These are phyloP conservation scores for Mormoops blainvillei DNA, from an alignment of 2,113 vertebrate genomes.

Conservation along the genomic window DNA sequence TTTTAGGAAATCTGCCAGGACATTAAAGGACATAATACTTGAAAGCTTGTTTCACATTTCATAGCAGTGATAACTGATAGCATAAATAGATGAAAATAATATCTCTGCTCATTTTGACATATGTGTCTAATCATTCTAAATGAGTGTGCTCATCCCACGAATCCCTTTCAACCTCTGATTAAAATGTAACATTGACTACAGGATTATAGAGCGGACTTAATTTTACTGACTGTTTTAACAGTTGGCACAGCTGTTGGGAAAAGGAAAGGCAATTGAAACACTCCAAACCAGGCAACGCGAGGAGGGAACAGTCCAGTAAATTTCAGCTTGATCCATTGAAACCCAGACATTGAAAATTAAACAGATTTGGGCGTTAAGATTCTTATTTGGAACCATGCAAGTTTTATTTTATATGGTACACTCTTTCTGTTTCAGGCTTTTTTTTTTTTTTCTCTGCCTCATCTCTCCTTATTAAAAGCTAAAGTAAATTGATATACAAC, in stretches of 20 bases:
- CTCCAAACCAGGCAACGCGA: slow-evolving; percentile 67
- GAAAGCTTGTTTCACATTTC: slow-evolving; percentile 76
- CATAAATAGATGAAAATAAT: slow-evolving; percentile 80
- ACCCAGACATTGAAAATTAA: slow-evolving; percentile 59
- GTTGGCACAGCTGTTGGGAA: slow-evolving; percentile 88
- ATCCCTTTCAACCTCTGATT: slow-evolving; percentile 86
- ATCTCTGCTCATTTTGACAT: slow-evolving; percentile 81
- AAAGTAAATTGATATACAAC: slow-evolving; percentile 8
- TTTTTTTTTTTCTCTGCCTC: background rate
- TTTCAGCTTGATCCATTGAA: slow-evolving; percentile 67
- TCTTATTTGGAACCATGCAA: background rate
- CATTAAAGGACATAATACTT: slow-evolving; percentile 77
- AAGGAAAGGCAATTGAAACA: slow-evolving; percentile 84
- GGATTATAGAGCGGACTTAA: slow-evolving; percentile 87
- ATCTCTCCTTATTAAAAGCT: background rate
- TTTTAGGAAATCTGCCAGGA: slow-evolving; percentile 74
- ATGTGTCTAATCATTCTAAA: slow-evolving; percentile 84
- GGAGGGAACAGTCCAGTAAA: slow-evolving; percentile 63
- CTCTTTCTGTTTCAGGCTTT: slow-evolving; percentile 35
- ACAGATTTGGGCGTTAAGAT: slow-evolving; percentile 60
- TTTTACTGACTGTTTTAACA: slow-evolving; percentile 91
- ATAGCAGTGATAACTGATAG: slow-evolving; percentile 78
- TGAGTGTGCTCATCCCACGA: slow-evolving; percentile 78
- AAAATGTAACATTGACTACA: slow-evolving; percentile 88
- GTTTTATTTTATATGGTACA: slow-evolving; percentile 58